A percentile compares a stretch with the other conserved stretches of the same genome.
Evolutionary conservation across 64 coral and sea anemone species (phyloP).

Genomic region (Stylophora pistillata): DNA sequence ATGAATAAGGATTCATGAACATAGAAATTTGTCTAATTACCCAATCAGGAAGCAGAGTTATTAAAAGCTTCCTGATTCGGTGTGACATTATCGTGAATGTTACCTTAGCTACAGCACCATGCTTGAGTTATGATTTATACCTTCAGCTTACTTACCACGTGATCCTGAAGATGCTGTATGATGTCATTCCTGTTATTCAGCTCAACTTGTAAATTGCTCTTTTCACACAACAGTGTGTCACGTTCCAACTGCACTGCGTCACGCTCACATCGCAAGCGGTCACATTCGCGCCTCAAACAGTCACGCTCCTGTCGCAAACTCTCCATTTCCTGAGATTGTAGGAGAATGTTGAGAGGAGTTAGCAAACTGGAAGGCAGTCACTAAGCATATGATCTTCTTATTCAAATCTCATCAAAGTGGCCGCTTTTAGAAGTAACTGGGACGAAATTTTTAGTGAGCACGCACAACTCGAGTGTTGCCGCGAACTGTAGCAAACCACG

Average conservation of each 20-base stretch:
- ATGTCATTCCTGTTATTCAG: conserved; percentile 70
- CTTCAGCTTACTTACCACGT: conserved; percentile 37
- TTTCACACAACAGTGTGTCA: conserved; percentile 57
- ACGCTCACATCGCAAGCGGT: conserved; percentile 51
- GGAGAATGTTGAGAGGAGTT: not conserved
- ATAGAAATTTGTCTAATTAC: no score
- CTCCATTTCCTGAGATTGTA: conserved; percentile 36
- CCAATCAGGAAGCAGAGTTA: no score
- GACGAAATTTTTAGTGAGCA: no score
- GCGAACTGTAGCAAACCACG: no score
- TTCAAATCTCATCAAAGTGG: no score
- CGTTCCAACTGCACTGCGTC: conserved; percentile 60
- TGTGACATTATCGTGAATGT: no score
- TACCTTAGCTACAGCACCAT: no score
- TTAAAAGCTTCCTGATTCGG: no score
- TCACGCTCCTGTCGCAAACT: conserved; percentile 43
- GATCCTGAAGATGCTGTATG: conserved; percentile 74
- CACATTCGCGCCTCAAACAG: conserved; percentile 49
- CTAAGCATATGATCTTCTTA: no score
- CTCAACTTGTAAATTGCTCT: conserved; percentile 32
- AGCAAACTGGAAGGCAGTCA: not conserved
- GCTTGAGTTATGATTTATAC: not conserved
- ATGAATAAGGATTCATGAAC: no score
- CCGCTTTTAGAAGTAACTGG: no score
- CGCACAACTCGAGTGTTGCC: no score